Percentiles rank a stretch among this genome's conserved stretches.
phyloP scores from a whole-genome alignment of 23 tunicate species.

The Oikopleura albicans region DNA sequence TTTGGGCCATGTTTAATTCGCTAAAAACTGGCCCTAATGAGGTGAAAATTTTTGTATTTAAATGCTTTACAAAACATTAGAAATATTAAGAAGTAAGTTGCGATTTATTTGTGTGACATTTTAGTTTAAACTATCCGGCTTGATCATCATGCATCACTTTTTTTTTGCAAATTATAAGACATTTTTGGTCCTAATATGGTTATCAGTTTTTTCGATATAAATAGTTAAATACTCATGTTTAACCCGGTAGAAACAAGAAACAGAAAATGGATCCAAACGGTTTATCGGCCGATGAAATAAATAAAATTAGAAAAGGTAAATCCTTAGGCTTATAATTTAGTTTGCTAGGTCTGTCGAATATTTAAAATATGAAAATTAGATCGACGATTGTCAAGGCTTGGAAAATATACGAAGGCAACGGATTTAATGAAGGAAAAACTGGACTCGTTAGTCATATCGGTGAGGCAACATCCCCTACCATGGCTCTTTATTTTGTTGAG shows the following conservation, averaged over 20 bases:
- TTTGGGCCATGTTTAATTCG: too few species aligned
- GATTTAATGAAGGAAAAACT: neutral
- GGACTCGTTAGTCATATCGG: neutral
- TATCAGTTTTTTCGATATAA: too few species aligned
- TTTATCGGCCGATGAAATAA: neutral
- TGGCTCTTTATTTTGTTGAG: slow-evolving; percentile 31
- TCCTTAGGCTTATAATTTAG: neutral
- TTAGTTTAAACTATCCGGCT: too few species aligned
- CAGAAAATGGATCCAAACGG: neutral
- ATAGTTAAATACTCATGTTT: too few species aligned
- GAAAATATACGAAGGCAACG: neutral
- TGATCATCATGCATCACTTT: neutral
- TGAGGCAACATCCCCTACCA: slow-evolving; percentile 49
- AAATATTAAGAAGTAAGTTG: too few species aligned
- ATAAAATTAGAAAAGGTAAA: too few species aligned
- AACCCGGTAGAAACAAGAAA: neutral
- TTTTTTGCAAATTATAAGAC: neutral
- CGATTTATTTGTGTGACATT: too few species aligned
- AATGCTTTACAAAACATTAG: too few species aligned
- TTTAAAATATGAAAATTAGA: neutral
- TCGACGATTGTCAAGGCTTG: neutral
- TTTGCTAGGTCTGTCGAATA: neutral
- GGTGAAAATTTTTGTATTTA: too few species aligned
- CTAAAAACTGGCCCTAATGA: too few species aligned
- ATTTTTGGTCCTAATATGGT: too few species aligned